A percentile compares a stretch with the other conserved stretches of the same genome.
These are phyloP conservation scores for Timema podura DNA, from an alignment of 2,888 invertebrate species.

Conservation along the genomic window DNA sequence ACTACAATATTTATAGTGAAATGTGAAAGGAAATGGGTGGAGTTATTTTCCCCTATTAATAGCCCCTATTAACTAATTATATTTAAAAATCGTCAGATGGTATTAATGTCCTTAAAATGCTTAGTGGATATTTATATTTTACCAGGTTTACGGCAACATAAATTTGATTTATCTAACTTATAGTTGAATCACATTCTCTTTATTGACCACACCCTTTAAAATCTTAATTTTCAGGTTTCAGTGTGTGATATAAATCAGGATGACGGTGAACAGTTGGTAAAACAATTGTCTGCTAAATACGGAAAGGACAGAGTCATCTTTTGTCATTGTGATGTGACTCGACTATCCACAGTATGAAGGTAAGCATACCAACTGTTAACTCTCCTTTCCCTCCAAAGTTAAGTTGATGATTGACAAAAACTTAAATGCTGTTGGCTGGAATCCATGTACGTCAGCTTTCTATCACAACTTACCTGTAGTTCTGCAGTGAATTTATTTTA, in stretches of 20 bases:
- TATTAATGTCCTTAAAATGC: no score
- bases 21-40: not conserved
- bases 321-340: conserved; percentile 71
- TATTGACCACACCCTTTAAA: conserved; percentile 15
- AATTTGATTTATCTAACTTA: not conserved
- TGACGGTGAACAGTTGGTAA: conserved; percentile 63
- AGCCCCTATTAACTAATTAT: not conserved
- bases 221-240: conserved; percentile 53
- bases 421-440: not conserved
- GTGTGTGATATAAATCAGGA: conserved; percentile 70
- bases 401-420: no score
- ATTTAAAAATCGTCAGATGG: not conserved
- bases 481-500: not conserved
- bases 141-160: not conserved
- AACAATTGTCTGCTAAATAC: conserved; percentile 59
- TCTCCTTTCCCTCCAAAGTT: no score
- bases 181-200: not conserved
- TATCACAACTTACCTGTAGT: not conserved
- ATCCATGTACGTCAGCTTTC: not conserved
- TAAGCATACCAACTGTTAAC: conserved; percentile 39
- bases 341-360: conserved; percentile 76
- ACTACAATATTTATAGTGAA: not conserved
- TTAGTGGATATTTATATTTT: no score
- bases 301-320: conserved; percentile 67
- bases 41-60: not conserved